phyloP scores from a whole-genome alignment of 1,140 invertebrate genomes.

The Papilio helenus region DNA sequence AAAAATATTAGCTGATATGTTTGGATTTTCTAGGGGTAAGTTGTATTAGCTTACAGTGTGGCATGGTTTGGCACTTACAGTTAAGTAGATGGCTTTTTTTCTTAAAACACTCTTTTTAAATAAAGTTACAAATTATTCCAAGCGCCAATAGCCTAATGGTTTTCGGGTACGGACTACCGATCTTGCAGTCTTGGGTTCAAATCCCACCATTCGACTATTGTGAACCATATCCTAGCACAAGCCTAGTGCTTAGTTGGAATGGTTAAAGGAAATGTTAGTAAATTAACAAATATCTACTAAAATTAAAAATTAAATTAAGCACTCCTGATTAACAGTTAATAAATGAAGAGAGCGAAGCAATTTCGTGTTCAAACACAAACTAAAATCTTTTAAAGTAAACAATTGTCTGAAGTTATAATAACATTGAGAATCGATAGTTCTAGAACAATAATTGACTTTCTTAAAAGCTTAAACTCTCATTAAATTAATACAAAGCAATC shows the following conservation, averaged over 20 bases:
- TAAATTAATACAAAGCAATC: neutral
- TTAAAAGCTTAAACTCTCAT: neutral
- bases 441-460: neutral
- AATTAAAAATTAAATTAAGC: neutral
- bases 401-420: neutral
- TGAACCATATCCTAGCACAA: too few species aligned
- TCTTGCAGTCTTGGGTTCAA: too few species aligned
- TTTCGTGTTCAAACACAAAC: neutral
- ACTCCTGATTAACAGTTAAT: neutral
- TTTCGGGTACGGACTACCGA: too few species aligned
- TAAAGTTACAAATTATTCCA: neutral
- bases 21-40: conserved; percentile 75
- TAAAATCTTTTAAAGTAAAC: neutral
- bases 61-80: neutral
- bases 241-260: too few species aligned
- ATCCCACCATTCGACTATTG: too few species aligned
- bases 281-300: too few species aligned
- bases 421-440: neutral
- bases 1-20: conserved; percentile 63
- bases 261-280: too few species aligned
- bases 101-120: neutral
- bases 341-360: neutral
- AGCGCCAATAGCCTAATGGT: too few species aligned
- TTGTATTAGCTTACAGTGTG: conserved; percentile 40
- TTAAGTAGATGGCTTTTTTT: conserved; percentile 3